Conservation (phyloP, 2,797 vertebrate species). For the Sebastolobus altivelis region DNA sequence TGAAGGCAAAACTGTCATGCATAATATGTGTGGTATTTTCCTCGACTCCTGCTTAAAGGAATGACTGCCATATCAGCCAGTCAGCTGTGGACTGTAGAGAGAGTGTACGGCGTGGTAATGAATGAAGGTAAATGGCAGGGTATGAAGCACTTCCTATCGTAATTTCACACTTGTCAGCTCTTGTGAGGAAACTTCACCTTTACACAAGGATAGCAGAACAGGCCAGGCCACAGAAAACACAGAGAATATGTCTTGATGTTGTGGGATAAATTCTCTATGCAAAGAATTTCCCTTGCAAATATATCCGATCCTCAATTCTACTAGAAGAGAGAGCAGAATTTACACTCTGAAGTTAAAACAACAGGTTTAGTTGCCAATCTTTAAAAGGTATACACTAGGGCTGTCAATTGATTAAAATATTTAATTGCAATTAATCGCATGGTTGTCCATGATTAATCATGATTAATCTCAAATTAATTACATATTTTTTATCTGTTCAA, state of each 20-base stretch:
- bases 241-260: constrained; percentile 64
- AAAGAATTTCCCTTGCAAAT: constrained; percentile 76
- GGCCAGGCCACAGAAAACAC: constrained; percentile 66
- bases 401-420: too few species aligned
- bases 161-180: constrained; percentile 88
- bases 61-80: constrained; percentile 73
- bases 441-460: too few species aligned
- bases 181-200: constrained; percentile 86
- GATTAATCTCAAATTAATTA: too few species aligned
- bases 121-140: constrained; percentile 84
- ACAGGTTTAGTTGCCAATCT: not conserved
- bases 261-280: constrained; percentile 60
- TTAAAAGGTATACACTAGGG: not conserved
- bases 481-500: too few species aligned
- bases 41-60: constrained; percentile 59
- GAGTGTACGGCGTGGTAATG: constrained; percentile 75
- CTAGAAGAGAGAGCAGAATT: not conserved
- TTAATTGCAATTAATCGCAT: too few species aligned
- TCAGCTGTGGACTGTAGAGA: constrained; percentile 61
- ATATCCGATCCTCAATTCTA: constrained; percentile 20
- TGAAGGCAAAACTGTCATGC: constrained; percentile 63
- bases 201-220: constrained; percentile 79
- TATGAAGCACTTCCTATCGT: constrained; percentile 83
- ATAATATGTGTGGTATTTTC: constrained; percentile 62
- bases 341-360: not conserved